Evolutionary conservation across 2,888 invertebrate genomes (phyloP).

Genomic region (Phortica magna): DNA sequence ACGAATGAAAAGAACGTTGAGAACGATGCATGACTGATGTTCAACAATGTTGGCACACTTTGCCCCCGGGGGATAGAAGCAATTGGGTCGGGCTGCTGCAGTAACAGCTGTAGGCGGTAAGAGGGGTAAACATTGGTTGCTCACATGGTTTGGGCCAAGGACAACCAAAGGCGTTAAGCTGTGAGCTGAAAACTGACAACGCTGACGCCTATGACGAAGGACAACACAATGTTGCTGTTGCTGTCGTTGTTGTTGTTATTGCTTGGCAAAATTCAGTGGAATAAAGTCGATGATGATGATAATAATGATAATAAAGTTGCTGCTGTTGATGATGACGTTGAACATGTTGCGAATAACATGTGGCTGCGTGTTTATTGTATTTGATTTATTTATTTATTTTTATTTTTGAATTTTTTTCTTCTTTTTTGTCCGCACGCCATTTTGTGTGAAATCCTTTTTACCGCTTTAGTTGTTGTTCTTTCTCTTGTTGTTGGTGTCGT

Average conservation of each 20-base stretch:
- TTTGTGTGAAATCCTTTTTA: background rate
- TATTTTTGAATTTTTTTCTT: background rate
- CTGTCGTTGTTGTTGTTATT: background rate
- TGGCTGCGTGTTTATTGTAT: slow-evolving; percentile 18
- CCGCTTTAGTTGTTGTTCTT: background rate
- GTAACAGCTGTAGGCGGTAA: background rate
- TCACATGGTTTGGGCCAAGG: background rate
- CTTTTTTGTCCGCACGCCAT: background rate
- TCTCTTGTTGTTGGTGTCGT: background rate
- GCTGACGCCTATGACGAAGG: background rate
- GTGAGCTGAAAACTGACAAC: background rate
- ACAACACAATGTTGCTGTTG: background rate
- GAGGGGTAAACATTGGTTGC: background rate
- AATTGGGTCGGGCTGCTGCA: too few relatives aligned
- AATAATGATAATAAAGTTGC: background rate
- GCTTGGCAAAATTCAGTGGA: background rate
- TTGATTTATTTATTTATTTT: background rate
- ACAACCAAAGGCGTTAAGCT: background rate
- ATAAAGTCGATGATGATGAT: background rate
- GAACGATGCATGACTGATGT: slow-evolving; percentile 20
- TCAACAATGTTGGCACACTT: background rate
- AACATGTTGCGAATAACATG: background rate
- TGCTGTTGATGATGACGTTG: background rate
- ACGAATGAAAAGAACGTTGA: background rate
- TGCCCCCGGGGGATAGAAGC: background rate